phyloP scores from a whole-genome alignment of 2,888 invertebrate species.

The Drosophila putrida region DNA sequence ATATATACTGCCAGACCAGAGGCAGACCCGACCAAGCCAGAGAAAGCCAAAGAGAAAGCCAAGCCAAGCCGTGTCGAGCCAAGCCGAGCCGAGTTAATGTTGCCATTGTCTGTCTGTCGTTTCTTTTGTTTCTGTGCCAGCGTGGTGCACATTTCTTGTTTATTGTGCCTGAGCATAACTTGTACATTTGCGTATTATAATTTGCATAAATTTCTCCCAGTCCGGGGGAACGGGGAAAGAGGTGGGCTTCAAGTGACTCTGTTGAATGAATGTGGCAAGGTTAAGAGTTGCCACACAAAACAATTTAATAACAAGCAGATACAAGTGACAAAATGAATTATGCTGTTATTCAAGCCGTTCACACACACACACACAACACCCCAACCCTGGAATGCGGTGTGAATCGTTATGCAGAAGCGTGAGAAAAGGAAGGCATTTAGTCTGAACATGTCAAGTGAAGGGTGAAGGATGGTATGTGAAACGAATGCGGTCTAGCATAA shows the following conservation, averaged over 20 bases:
- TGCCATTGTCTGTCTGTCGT: slow-evolving; percentile 39
- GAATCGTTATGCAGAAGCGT: not conserved
- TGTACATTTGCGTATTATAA: slow-evolving; percentile 80
- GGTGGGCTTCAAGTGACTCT: slow-evolving; percentile 3
- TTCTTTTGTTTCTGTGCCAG: slow-evolving; percentile 64
- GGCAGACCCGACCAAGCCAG: slow-evolving; percentile 5
- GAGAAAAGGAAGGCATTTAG: slow-evolving; percentile 21
- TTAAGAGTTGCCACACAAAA: slow-evolving; percentile 67
- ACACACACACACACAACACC: slow-evolving; percentile 35
- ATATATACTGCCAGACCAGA: slow-evolving; percentile 41
- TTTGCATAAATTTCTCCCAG: slow-evolving; percentile 74
- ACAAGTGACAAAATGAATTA: slow-evolving; percentile 80
- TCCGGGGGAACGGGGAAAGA: slow-evolving; percentile 5
- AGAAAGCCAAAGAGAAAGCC: slow-evolving; percentile 20
- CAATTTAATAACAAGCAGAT: slow-evolving; percentile 76
- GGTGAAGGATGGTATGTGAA: not conserved
- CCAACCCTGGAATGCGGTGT: slow-evolving; percentile 11
- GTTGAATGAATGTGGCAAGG: slow-evolving; percentile 43
- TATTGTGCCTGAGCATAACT: slow-evolving; percentile 72
- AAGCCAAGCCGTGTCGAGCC: slow-evolving; percentile 37
- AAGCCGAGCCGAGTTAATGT: slow-evolving; percentile 64
- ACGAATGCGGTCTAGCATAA: not conserved
- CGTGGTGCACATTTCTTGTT: slow-evolving; percentile 73
- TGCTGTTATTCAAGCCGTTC: slow-evolving; percentile 69
- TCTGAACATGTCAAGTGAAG: slow-evolving; percentile 7